phyloP scores from a whole-genome alignment of 1,140 invertebrate genomes.

The Monomorium pharaonis region DNA sequence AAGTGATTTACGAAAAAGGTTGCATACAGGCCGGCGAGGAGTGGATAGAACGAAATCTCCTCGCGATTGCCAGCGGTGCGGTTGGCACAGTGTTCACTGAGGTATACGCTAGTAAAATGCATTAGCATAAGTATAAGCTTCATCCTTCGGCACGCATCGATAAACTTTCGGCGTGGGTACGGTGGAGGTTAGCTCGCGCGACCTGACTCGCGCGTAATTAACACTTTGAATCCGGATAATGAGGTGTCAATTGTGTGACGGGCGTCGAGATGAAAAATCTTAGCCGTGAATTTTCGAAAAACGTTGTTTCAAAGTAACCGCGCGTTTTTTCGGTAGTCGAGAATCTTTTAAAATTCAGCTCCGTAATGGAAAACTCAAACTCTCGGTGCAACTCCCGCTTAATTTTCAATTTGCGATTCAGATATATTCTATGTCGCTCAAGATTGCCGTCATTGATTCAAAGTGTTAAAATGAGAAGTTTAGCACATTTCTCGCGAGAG shows the following conservation, averaged over 20 bases:
- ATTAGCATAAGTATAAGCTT: conserved; percentile 32
- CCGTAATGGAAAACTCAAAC: conserved; percentile 30
- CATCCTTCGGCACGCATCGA: conserved; percentile 12
- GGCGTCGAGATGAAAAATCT: not conserved
- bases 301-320: not conserved
- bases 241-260: not conserved
- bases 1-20: conserved; percentile 96
- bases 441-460: conserved; percentile 42
- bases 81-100: conserved; percentile 95
- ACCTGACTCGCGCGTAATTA: not conserved
- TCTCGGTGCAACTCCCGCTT: not conserved
- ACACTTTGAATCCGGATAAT: conserved; percentile 33
- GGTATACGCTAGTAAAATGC: conserved; percentile 86
- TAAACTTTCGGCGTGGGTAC: conserved; percentile 4
- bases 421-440: conserved; percentile 14
- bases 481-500: conserved; percentile 38
- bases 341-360: conserved; percentile 6
- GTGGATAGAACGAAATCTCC: conserved; percentile 97
- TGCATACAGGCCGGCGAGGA: conserved; percentile 96
- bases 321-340: not conserved
- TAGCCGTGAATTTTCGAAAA: not conserved
- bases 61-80: conserved; percentile 94
- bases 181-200: not conserved
- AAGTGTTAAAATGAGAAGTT: conserved; percentile 43
- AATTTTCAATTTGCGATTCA: conserved; percentile 46